phyloP scores from a whole-genome alignment of 2,113 vertebrate species.

The Vimba vimba region DNA sequence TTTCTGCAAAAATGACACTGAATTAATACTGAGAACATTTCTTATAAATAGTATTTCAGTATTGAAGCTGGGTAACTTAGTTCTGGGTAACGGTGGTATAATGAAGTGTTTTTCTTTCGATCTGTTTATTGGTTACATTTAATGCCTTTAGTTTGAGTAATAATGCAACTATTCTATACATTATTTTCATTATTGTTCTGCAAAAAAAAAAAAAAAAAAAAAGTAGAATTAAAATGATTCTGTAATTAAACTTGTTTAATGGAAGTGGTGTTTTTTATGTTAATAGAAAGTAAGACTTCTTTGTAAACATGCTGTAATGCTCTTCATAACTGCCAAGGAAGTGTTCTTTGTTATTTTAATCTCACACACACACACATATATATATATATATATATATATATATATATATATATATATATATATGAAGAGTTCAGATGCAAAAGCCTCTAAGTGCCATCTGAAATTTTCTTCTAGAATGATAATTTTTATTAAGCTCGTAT shows the following conservation, averaged over 20 bases:
- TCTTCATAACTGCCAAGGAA: background rate
- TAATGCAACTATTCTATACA: background rate
- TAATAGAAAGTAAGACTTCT: background rate
- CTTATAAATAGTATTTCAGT: background rate
- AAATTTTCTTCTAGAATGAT: no score
- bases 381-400: no score
- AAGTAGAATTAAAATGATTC: no score
- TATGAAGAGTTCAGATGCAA: no score
- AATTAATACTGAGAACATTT: background rate
- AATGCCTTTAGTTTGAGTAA: background rate
- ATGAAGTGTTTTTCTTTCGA: background rate
- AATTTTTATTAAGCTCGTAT: no score
- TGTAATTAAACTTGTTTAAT: background rate
- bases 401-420: no score
- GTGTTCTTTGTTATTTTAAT: background rate
- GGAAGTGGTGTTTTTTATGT: background rate
- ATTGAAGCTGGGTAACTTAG: background rate
- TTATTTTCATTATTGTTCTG: background rate
- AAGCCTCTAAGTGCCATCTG: no score
- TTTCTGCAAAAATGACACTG: background rate
- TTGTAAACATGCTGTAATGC: background rate
- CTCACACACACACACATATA: no score
- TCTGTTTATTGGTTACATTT: background rate
- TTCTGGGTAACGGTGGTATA: background rate
- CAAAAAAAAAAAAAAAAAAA: background rate